Conservation (phyloP, 2,888 invertebrate species). For the Drosophila acutilabella region DNA sequence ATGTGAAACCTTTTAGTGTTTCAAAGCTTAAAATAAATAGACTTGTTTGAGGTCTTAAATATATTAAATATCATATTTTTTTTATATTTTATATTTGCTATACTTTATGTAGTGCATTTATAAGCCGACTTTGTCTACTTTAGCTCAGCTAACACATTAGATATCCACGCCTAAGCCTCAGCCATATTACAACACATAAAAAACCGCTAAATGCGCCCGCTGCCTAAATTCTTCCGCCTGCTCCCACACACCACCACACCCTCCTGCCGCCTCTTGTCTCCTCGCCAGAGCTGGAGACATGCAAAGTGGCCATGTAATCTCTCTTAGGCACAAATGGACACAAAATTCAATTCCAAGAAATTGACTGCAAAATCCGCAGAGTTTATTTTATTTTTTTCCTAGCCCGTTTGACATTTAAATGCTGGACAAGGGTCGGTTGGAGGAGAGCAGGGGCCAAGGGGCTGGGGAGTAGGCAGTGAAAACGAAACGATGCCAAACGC, state of each 20-base stretch:
- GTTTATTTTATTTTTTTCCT: conserved; percentile 33
- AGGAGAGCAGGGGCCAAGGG: neutral
- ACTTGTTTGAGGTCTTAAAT: neutral
- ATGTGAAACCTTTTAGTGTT: too few species aligned
- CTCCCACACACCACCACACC: neutral
- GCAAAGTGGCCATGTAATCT: conserved; percentile 74
- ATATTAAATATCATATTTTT: neutral
- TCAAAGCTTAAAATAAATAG: neutral
- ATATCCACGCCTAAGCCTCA: conserved; percentile 39
- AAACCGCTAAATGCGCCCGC: conserved; percentile 11
- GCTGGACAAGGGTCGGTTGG: conserved; percentile 23
- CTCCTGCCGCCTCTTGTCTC: neutral
- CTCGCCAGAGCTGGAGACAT: conserved; percentile 29
- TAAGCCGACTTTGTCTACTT: neutral
- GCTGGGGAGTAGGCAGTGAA: conserved; percentile 35
- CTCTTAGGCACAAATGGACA: conserved; percentile 63
- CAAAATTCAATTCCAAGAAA: conserved; percentile 79
- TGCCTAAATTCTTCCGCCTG: neutral
- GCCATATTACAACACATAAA: conserved; percentile 53
- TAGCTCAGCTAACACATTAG: conserved; percentile 4
- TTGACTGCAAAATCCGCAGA: conserved; percentile 68
- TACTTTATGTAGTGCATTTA: conserved; percentile 27
- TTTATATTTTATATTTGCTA: too few species aligned
- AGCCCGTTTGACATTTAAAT: conserved; percentile 68
- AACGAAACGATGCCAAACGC: conserved; percentile 80